Evolutionary conservation across 1,140 invertebrate genomes (phyloP).

Genomic region (Trachymyrmex cornetzi): DNA sequence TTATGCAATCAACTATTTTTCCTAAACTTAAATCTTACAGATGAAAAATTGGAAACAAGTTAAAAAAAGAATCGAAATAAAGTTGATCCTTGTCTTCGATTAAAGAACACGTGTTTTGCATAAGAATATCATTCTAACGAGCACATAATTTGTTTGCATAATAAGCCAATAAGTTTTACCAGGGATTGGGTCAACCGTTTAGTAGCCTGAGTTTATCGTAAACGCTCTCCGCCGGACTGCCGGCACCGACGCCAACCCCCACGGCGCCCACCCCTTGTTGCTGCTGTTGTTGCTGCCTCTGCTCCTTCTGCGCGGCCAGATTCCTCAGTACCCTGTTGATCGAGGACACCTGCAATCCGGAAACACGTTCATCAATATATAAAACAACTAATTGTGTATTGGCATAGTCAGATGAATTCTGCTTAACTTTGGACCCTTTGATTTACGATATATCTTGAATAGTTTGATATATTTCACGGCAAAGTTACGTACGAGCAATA

Average conservation of each 20-base stretch:
- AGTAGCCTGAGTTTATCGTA: conserved; percentile 95
- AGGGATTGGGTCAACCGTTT: conserved; percentile 90
- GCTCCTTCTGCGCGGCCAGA: conserved; percentile 96
- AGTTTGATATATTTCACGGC: background rate
- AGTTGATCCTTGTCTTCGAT: background rate
- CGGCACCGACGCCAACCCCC: conserved; percentile 85
- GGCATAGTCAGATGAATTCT: background rate
- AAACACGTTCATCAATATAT: background rate
- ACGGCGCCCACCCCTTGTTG: conserved; percentile 83
- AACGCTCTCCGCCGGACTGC: conserved; percentile 88
- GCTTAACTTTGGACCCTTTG: background rate
- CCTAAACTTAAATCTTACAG: background rate
- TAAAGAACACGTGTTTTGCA: background rate
- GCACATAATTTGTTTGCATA: background rate
- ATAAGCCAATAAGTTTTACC: conserved; percentile 83
- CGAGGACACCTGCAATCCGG: conserved; percentile 95
- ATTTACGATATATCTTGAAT: background rate
- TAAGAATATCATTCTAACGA: background rate
- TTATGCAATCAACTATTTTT: background rate
- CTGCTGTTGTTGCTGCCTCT: conserved; percentile 87
- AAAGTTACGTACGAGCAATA: background rate
- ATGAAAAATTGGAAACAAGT: background rate
- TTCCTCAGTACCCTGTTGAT: conserved; percentile 99
- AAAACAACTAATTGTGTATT: background rate
- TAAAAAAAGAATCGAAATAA: background rate